phyloP scores from a whole-genome alignment of 2,797 vertebrate species.

The Nannoperca obscura region DNA sequence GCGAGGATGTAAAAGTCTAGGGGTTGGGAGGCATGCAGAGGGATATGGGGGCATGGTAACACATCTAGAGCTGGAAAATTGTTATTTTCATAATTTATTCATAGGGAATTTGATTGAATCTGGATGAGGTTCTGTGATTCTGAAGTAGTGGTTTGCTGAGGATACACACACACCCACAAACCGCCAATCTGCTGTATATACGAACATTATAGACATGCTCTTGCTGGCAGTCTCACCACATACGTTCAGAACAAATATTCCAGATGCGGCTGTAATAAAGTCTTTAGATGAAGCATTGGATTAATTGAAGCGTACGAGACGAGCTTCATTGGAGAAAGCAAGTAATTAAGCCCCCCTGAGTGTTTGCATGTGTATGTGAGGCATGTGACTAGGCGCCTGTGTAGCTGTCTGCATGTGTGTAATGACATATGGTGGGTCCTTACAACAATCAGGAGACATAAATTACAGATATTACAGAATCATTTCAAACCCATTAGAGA shows the following conservation, averaged over 20 bases:
- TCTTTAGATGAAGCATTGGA: conserved; percentile 75
- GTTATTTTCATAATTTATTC: conserved; percentile 81
- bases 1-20: conserved; percentile 52
- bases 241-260: conserved; percentile 37
- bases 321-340: conserved; percentile 65
- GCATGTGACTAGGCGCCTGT: conserved; percentile 31
- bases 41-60: conserved; percentile 47
- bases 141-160: conserved; percentile 45
- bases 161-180: conserved; percentile 22
- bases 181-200: conserved; percentile 22
- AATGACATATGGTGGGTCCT: conserved; percentile 58
- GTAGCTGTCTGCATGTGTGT: conserved; percentile 36
- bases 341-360: conserved; percentile 78
- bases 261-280: conserved; percentile 83
- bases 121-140: conserved; percentile 56
- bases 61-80: conserved; percentile 60
- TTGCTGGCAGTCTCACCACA: conserved; percentile 14
- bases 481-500: conserved; percentile 71
- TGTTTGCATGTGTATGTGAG: conserved; percentile 45
- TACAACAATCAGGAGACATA: conserved; percentile 54
- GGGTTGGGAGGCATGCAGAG: conserved; percentile 31
- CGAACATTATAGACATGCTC: conserved; percentile 7
- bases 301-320: conserved; percentile 81
- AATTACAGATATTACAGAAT: conserved; percentile 73
- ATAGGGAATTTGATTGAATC: conserved; percentile 74